Conservation (phyloP, 2,113 vertebrate genomes). For the Oxygymnocypris stewartii region DNA sequence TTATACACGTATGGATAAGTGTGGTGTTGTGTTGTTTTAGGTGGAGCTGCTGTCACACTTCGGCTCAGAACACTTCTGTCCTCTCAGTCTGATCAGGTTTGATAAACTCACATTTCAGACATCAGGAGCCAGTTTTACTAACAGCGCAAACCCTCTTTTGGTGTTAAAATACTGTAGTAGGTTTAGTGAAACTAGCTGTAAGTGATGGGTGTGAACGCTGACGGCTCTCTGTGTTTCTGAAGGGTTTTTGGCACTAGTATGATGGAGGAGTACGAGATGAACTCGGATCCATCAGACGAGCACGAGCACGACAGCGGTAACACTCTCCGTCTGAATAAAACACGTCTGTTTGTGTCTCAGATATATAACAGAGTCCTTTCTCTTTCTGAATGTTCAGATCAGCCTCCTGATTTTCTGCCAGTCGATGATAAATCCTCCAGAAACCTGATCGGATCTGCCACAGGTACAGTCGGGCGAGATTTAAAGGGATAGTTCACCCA, state of each 20-base stretch:
- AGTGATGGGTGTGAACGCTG: too few species aligned
- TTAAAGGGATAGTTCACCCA: too few species aligned
- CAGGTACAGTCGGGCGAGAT: too few species aligned
- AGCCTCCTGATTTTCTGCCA: slow-evolving; percentile 80
- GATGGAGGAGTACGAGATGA: slow-evolving; percentile 98
- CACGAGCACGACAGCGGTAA: slow-evolving; percentile 89
- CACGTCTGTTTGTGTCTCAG: neutral
- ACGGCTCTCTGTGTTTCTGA: too few species aligned
- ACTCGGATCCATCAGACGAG: slow-evolving; percentile 86
- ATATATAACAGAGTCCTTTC: neutral
- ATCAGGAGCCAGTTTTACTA: too few species aligned
- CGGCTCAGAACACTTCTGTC: slow-evolving; percentile 97
- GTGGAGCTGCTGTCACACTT: slow-evolving; percentile 96
- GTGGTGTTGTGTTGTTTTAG: slow-evolving; percentile 69
- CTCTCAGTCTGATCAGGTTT: slow-evolving; percentile 97
- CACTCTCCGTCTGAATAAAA: neutral
- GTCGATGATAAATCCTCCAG: slow-evolving; percentile 87
- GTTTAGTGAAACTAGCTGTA: too few species aligned
- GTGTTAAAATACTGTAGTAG: too few species aligned
- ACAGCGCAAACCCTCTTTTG: too few species aligned
- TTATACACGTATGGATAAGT: neutral
- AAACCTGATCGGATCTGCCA: slow-evolving; percentile 93
- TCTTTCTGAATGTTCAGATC: slow-evolving; percentile 75
- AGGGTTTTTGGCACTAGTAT: slow-evolving; percentile 98
- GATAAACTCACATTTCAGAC: neutral